These are phyloP conservation scores for Anisognathus igniventris DNA, from an alignment of 2,797 vertebrate species.

Conservation along the genomic window DNA sequence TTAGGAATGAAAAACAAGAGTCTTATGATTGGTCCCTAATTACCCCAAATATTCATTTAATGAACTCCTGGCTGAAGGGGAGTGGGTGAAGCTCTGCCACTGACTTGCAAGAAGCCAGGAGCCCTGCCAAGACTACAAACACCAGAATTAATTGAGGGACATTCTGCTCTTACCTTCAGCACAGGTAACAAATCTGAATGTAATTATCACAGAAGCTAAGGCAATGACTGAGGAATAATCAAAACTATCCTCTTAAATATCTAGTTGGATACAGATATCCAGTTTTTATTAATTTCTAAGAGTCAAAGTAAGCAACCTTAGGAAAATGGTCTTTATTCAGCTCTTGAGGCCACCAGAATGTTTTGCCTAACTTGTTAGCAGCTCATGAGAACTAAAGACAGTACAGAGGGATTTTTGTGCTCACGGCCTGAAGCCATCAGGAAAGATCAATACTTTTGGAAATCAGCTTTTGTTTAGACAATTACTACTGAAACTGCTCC, in stretches of 20 bases:
- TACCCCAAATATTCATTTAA: slow-evolving; percentile 30
- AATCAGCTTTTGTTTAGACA: background rate
- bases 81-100: background rate
- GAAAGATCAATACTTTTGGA: background rate
- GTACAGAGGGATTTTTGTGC: background rate
- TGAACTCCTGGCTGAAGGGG: background rate
- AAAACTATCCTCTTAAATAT: background rate
- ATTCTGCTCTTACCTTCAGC: background rate
- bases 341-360: background rate
- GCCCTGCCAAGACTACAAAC: background rate
- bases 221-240: background rate
- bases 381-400: background rate
- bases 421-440: background rate
- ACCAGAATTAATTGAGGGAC: background rate
- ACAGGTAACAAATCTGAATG: background rate
- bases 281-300: background rate
- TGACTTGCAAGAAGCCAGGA: background rate
- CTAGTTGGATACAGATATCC: background rate
- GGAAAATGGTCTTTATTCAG: background rate
- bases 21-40: slow-evolving; percentile 17
- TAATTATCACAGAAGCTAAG: background rate
- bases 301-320: background rate
- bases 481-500: background rate
- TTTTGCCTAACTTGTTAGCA: background rate
- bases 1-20: slow-evolving; percentile 12